These are phyloP conservation scores for Oxyura jamaicensis DNA, from an alignment of 2,113 vertebrate genomes.

Conservation along the genomic window DNA sequence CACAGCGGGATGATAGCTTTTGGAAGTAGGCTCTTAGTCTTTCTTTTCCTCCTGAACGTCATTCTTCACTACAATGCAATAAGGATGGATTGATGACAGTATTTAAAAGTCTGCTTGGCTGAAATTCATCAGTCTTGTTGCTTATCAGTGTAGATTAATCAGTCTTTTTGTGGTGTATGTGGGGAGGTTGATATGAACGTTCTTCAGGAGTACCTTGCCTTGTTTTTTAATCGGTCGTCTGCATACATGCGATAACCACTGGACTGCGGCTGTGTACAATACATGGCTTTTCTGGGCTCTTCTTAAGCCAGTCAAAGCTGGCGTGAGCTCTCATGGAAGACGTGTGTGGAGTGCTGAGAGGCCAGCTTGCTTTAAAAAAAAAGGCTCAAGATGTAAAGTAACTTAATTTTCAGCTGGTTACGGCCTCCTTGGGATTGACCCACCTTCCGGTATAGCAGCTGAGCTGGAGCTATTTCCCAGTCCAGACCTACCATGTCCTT, in stretches of 20 bases:
- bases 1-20: neutral
- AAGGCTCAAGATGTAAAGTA: neutral
- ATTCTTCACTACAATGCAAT: neutral
- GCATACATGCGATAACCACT: neutral
- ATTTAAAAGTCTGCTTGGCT: neutral
- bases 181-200: neutral
- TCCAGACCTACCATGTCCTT: neutral
- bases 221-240: neutral
- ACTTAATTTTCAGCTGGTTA: neutral
- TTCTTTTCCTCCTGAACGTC: neutral
- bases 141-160: neutral
- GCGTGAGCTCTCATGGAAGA: neutral
- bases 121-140: neutral
- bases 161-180: neutral
- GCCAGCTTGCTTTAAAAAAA: neutral
- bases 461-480: neutral
- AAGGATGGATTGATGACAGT: neutral
- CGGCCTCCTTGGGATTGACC: neutral
- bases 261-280: neutral
- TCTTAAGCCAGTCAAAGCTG: neutral
- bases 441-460: neutral
- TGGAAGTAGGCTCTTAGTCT: slow-evolving; percentile 37
- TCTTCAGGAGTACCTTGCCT: neutral
- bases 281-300: neutral
- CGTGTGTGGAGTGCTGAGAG: neutral